Base-by-base conservation (phyloP, 2,113 vertebrate genomes). In the Brevimyrus niger region DNA sequence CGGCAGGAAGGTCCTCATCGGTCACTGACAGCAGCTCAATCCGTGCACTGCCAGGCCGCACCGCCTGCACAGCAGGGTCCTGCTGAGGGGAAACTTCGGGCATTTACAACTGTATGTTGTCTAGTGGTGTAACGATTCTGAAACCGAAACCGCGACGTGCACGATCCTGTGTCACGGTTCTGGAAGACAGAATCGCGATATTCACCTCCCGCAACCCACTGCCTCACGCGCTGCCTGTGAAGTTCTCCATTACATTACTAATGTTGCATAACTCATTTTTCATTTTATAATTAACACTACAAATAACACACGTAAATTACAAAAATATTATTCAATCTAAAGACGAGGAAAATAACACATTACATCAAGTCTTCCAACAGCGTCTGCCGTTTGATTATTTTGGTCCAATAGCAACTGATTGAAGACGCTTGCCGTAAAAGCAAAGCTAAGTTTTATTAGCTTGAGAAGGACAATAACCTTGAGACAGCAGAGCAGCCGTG, bases 11-110 rank as follows among this genome's bases (percentile, higher is more conserved):
- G 69, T 96, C 95, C 4, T 95, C 94, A 38, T 96, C 94, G 0
- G 93, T 95, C 87, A 95, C 92, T 0, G 95, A 95, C 19, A 95
- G 91, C 91, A 95, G 92, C 89, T 96, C 95, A 46, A 95, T 94
- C 42, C 55, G 91, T 15, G 92, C 88, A 27, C 88, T 65, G 88
- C 89, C 90, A 15, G 86, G 89, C 61, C 93, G 87, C 51, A 92
- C 90, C 69, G 88, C 73, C 2, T 44, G 8, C 46, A 90, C 92
- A 44, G 23, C 15, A 19, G 47, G 65, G 7, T 38, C 65, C 88
- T 48, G 44, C 38, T 17, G 8, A 42, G 5, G 35, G 35, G 31
- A 80, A 3, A 76, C 73, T 8, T 38, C 11, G 4, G 15, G 35
- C 69, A 17, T 76, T 35, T 76, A 76, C 15, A 11, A 11, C n/a